Evolutionary conservation across 2,888 invertebrate species (phyloP), one percentile per base, ranked within the genome.

Genomic region (Sinelater perroti): DNA sequence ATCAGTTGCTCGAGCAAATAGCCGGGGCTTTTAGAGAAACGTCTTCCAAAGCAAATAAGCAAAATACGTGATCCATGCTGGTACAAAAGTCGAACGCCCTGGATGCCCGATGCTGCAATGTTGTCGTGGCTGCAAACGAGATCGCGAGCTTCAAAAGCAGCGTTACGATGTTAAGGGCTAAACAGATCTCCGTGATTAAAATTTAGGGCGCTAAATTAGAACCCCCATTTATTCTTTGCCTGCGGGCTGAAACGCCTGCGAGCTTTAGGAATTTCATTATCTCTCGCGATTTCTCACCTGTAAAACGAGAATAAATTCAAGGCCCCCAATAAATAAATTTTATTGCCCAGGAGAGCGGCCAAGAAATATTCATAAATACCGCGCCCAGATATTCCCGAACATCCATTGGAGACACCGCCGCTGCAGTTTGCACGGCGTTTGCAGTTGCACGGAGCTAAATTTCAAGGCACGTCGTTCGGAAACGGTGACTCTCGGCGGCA

Each of bases 41-140:
- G 55, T 49, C 40, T 26, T 46, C n/a, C 28, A 46, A 30, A 52
- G 46, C 56, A 56, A 56, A 56, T 56, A 56, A 56, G 51, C 44
- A 51, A 51, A 56, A 10, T 51, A 56, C 56, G 56, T 56, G 56
- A 51, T 51, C 38, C 30, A 56, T 33, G 45, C 45, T 51, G 17
- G 21, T 8, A 17, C 33, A 45, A 51, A 56, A 51, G 52, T 55
- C 40, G 49, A 55, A 49, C 49, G 47, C 49, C 31, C 49, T 42
- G 35, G 10, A 40, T 47, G 40, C 24, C 46, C 26, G 31, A 55
- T 16, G 20, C 13, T 47, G 11, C 33, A 55, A 55, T 36, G 17
- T 53, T 53, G 30, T 53, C 18, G 17, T 14, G 26, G 6, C n/a
- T 26, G 16, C 14, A 13, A 14, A n/a, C 11, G 30, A 11, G 16